phyloP scores from a whole-genome alignment of 1,140 invertebrate species.

The Octopus sinensis region DNA sequence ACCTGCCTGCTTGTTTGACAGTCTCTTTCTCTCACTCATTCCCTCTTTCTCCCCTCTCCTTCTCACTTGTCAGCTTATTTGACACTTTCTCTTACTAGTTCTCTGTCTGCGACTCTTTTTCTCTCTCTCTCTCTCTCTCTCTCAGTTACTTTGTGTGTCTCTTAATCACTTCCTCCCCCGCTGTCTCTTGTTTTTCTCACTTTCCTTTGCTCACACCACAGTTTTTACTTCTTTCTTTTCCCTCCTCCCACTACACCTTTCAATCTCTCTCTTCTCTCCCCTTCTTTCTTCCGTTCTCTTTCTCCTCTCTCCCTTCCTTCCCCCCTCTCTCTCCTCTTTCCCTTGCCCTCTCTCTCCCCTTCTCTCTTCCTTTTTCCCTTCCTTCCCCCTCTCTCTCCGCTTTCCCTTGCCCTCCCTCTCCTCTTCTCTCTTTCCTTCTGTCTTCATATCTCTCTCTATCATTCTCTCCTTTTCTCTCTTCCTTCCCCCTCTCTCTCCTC shows the following conservation, averaged over 20 bases:
- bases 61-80: neutral
- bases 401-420: neutral
- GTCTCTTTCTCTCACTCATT: neutral
- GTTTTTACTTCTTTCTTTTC: too few species aligned
- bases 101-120: neutral
- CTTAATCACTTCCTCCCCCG: neutral
- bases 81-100: neutral
- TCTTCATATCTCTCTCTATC: neutral
- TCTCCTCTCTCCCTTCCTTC: neutral
- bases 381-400: neutral
- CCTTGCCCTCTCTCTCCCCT: neutral
- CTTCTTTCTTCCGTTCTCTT: neutral
- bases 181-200: neutral
- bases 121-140: conserved; percentile 9
- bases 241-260: neutral
- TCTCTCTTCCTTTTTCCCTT: neutral
- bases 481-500: neutral
- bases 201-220: neutral
- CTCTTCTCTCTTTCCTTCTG: neutral
- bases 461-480: neutral
- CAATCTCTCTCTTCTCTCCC: neutral
- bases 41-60: neutral
- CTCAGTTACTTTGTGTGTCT: neutral
- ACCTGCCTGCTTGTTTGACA: neutral
- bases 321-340: neutral